phyloP scores from a whole-genome alignment of 2,888 invertebrate genomes.

The Mechanitis mazaeus region DNA sequence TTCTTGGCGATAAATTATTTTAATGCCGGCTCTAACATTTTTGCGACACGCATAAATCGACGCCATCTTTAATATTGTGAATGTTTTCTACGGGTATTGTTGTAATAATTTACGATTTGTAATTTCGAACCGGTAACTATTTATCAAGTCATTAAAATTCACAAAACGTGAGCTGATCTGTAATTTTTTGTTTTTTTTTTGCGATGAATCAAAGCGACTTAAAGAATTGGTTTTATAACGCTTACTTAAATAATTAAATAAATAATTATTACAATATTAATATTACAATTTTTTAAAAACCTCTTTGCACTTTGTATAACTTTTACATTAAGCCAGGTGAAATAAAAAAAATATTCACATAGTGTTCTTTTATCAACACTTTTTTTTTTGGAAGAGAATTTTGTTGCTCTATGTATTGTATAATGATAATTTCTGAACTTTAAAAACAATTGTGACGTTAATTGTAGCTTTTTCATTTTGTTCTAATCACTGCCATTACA shows the following conservation, averaged over 20 bases:
- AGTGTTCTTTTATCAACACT: too few relatives aligned
- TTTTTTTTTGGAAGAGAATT: too few relatives aligned
- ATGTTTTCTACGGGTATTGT: not conserved
- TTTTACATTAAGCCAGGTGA: too few relatives aligned
- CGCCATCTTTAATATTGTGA: conserved; percentile 3
- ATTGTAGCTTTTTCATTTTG: conserved; percentile 11
- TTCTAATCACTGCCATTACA: conserved; percentile 19
- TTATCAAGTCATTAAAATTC: not conserved
- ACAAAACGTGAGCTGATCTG: too few relatives aligned
- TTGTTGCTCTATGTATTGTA: not conserved
- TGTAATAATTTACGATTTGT: conserved; percentile 5
- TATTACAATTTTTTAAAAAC: too few relatives aligned
- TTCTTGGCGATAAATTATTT: conserved; percentile 12
- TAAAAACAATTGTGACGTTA: conserved; percentile 2
- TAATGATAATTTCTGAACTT: conserved; percentile 8
- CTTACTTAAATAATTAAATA: too few relatives aligned
- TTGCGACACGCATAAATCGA: conserved; percentile 1
- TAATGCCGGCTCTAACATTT: conserved; percentile 9
- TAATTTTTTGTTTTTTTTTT: too few relatives aligned
- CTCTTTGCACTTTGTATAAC: too few relatives aligned
- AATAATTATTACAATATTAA: too few relatives aligned
- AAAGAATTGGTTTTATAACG: too few relatives aligned
- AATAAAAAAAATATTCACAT: too few relatives aligned
- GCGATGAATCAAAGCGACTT: too few relatives aligned
- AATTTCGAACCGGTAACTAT: not conserved